Base-by-base conservation (phyloP, 2,113 vertebrate species). In the Lipophrys pholis region DNA sequence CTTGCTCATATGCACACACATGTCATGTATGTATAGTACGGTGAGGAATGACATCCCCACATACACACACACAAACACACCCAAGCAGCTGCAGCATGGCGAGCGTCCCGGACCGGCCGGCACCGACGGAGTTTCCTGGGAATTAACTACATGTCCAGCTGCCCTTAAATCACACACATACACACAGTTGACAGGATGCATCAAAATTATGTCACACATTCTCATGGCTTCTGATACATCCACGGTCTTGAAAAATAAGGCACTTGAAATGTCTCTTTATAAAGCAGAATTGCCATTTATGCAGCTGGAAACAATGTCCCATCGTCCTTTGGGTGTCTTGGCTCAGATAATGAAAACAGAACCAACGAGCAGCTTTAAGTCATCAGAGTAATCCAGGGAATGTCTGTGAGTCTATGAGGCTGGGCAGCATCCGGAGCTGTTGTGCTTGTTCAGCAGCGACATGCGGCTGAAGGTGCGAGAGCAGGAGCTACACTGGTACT, bases 391-490 rank as follows among this genome's bases (percentile, higher is more conserved):
- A 48, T 73, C 69, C 42, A 1, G 62, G 76, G 78, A 76, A 77
- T 69, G 21, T 30, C 21, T 30, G 82, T 57, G 73, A 14, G 15
- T 76, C 88, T 94, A 97, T 45, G 94, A 94, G 35, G 94, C 91
- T 0, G 93, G 93, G 0, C 94, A 95, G 86, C 96, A 98, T 86
- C 96, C 95, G 0, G 97, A 95, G 77, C 96, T 93, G 1, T 93
- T 93, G 56, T 99, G 97, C 81, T 99, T 99, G 92, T 99, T 96
- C 46, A 99, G 96, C 84, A 99, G 94, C 5, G 97, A 99, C 97
- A 99, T 99, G 57, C 97, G 96, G 75, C 97, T 99, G 95, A 99
- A 99, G 94, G 97, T 99, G 73, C 97, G 94, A 5, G 96, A 94
- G 70, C 97, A 99, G 43, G 93, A 93, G 87, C 92, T 89, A 52